Evolutionary conservation across 2,113 vertebrate genomes (phyloP), one percentile per base, ranked within the genome.

Genomic region (Scolopax mira): DNA sequence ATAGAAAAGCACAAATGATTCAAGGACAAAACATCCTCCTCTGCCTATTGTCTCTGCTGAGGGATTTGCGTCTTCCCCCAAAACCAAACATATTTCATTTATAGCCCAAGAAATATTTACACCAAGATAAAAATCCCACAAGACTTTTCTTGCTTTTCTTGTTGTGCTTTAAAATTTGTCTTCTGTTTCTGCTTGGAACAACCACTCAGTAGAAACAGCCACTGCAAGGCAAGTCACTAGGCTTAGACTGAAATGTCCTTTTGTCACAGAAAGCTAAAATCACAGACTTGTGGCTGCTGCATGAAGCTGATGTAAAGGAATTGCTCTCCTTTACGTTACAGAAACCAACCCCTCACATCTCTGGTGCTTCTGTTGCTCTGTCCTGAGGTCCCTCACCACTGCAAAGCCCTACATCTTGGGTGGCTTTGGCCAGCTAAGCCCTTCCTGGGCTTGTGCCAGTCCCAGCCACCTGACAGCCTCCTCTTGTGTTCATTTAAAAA

Each of bases 1-100:
- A 91, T 30, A 96, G 81, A 96, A 96, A 94, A 91, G 51, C 78
- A 94, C 39, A 79, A 78, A 70, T 90, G 70, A 95, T 96, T 96
- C 90, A 92, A 92, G 85, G 79, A 88, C 85, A 95, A 92, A 91
- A 65, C 73, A 92, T 95, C 77, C 41, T 95, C 57, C 72, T 95
- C 85, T 93, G 93, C 78, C 92, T 94, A 95, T 96, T 96, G 92
- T 95, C 64, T 93, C 69, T 78, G 77, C 25, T 87, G 79, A 88
- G 5, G 25, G 79, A 92, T 93, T 90, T 94, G 55, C 70, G 72
- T 84, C 65, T 88, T 15, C 51, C 79, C 79, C 51, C 23, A 57
- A 96, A 93, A 75, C 70, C 65, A 92, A 90, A 87, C 12, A 79
- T 57, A 74, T 61, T 97, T 93, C 82, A 79, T 87, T 95, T 93